Base-by-base conservation (phyloP, 2,113 vertebrate genomes). In the Symphodus melops region DNA sequence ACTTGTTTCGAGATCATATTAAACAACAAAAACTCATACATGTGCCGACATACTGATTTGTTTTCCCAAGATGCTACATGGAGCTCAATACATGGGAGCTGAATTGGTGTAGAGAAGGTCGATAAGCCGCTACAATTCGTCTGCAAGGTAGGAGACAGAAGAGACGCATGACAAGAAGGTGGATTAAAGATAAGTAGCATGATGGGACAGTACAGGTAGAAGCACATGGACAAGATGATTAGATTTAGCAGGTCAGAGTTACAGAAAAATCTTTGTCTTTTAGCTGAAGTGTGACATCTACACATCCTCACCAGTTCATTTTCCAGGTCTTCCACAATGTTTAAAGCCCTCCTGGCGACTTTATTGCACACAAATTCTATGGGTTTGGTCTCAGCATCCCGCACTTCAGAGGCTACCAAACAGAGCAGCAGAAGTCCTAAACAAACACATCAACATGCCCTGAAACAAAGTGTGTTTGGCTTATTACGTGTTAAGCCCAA, bases 281-380 rank as follows among this genome's bases (percentile, higher is more conserved):
- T 11, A 49, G 49, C 6, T 39, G 8, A 25, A 42, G 53, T 37
- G 52, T 66, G 14, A 56, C 21, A 74, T 21, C 48, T 51, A 12
- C 8, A 37, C 51, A 46, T 69, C 39, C 90, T 93, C 70, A 94
- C 93, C 92, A 89, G 42, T 41, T 78, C 62, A 10, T 49, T 68
- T 61, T 89, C 51, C 65, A 93, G 72, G 20, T 89, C 85, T 51
- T 83, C 60, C 19, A 87, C 87, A 72, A 88, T 89, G 72, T 92
- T 92, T 79, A 92, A 68, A 52, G 70, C 78, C 73, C 81, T 85
- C 73, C 92, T 91, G 65, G 84, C 75, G 1, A 77, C 66, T 73
- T 64, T 85, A 63, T 81, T 78, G 61, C 93, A 94, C 68, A 93
- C 84, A 91, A 93, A 94, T 19, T 84, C 86, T 41, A 77, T 62